phyloP scores from a whole-genome alignment of 23 tunicate genomes.

The Phallusia fumigata region DNA sequence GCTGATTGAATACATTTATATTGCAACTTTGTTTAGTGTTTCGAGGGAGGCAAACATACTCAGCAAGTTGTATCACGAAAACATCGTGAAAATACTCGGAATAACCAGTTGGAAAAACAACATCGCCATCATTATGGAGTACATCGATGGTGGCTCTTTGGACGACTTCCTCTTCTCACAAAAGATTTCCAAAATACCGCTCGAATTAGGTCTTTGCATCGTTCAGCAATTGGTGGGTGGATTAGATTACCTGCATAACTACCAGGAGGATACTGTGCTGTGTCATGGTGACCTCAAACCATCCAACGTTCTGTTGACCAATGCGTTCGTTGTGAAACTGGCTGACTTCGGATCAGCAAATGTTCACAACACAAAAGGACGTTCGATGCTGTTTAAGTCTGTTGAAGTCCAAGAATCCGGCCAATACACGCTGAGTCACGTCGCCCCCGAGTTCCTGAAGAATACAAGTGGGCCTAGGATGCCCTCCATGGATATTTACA shows the following conservation, averaged over 20 bases:
- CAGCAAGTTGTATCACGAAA: neutral
- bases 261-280: conserved; percentile 9
- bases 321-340: neutral
- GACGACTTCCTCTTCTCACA: neutral
- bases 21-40: no score
- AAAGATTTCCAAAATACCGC: neutral
- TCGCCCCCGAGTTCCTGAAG: no score
- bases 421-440: no score
- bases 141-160: neutral
- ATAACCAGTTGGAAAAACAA: neutral
- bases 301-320: conserved; percentile 19
- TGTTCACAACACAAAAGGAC: no score
- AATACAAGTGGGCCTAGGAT: no score
- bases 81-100: conserved; percentile 18
- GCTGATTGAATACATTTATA: no score
- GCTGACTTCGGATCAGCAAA: conserved; percentile 37
- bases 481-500: no score
- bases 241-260: conserved; percentile 32
- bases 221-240: conserved; percentile 17
- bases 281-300: conserved; percentile 42
- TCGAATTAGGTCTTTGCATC: conserved; percentile 21
- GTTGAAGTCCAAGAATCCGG: no score
- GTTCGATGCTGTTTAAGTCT: no score
- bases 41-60: no score
- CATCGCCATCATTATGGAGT: conserved; percentile 20